phyloP scores from a whole-genome alignment of 2,113 vertebrate species.

The Candoia aspera region DNA sequence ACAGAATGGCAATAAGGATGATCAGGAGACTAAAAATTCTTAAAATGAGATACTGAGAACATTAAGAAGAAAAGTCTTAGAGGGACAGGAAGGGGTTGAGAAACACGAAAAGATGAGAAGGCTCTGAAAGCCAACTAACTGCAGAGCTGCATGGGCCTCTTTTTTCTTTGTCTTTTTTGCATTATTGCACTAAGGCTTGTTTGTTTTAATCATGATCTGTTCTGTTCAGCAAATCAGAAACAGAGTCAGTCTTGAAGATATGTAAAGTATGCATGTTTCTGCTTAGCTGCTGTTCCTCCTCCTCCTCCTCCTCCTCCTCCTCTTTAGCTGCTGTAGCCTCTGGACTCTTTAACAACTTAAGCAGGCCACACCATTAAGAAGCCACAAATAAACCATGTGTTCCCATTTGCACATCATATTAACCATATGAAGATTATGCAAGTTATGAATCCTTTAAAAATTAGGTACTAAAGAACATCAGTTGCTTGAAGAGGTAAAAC shows the following conservation, averaged over 20 bases:
- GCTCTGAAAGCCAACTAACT: neutral
- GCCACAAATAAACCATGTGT: neutral
- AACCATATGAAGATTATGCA: neutral
- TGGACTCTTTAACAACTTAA: neutral
- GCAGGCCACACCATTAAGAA: neutral
- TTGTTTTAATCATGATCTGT: neutral
- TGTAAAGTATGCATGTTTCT: neutral
- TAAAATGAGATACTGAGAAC: neutral
- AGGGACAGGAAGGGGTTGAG: neutral
- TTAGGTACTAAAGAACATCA: neutral
- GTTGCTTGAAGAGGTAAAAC: neutral
- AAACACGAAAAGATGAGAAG: neutral
- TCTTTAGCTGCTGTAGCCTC: neutral
- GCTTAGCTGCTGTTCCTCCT: neutral
- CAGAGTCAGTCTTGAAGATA: neutral
- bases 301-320: neutral
- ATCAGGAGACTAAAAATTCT: neutral
- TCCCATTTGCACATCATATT: neutral
- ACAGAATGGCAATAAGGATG: neutral
- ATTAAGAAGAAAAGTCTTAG: neutral
- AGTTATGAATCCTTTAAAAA: neutral
- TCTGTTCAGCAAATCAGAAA: neutral
- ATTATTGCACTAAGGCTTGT: neutral
- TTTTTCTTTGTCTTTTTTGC: neutral
- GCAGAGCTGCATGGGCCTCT: neutral